Evolutionary conservation across 2,113 vertebrate species (phyloP).

Genomic region (Plestiodon gilberti): DNA sequence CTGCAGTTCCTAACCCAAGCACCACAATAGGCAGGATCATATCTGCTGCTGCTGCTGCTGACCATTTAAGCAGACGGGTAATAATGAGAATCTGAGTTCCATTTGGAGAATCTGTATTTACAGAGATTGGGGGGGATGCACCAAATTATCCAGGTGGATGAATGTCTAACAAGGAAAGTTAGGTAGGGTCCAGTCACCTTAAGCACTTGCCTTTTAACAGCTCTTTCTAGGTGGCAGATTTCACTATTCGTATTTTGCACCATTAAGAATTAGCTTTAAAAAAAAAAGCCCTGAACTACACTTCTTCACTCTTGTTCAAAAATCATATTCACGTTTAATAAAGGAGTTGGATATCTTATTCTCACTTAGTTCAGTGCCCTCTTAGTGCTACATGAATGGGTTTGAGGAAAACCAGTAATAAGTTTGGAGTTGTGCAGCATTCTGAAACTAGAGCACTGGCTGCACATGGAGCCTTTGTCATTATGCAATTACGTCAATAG

Average conservation of each 20-base stretch:
- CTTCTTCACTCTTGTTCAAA: slow-evolving; percentile 30
- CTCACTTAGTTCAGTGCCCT: background rate
- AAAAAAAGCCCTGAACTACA: background rate
- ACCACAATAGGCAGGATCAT: background rate
- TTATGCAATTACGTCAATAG: slow-evolving; percentile 41
- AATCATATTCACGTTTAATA: slow-evolving; percentile 3
- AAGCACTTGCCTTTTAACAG: slow-evolving; percentile 1
- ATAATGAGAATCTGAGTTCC: background rate
- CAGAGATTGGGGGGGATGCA: background rate
- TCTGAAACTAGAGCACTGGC: background rate
- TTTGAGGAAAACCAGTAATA: no score
- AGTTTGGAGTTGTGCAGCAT: slow-evolving; percentile 22
- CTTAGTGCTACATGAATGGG: background rate
- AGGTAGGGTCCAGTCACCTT: slow-evolving; percentile 33
- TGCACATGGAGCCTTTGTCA: slow-evolving; percentile 23
- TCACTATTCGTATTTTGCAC: slow-evolving; percentile 25
- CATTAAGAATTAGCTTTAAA: slow-evolving; percentile 5
- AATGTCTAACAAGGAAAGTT: slow-evolving; percentile 38
- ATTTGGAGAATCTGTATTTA: background rate
- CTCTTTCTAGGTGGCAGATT: slow-evolving; percentile 7
- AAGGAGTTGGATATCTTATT: slow-evolving; percentile 3
- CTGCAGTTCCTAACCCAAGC: background rate
- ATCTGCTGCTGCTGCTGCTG: background rate
- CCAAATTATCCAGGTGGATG: slow-evolving; percentile 15
- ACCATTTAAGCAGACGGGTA: background rate